Evolutionary conservation across 2,888 invertebrate genomes (phyloP), one percentile per base, ranked within the genome.

Genomic region (Agelastica alni): DNA sequence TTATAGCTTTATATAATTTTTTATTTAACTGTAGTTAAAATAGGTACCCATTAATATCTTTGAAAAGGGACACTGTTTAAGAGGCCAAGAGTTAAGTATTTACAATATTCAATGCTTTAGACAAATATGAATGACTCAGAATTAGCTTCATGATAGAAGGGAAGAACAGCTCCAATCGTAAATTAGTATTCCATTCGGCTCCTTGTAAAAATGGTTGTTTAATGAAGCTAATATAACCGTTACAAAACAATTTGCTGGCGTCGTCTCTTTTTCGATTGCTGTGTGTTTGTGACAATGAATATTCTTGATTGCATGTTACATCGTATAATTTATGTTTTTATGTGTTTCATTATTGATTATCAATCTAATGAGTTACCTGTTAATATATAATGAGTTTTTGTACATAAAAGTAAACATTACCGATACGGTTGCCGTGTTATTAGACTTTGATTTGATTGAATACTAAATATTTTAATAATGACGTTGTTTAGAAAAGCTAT

Each of bases 331-430:
- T 16, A 34, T 4, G 12, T 37, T 46, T 46, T 46, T 20, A 46
- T 37, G 22, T 46, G 13, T 28, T 34, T 46, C 20, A 22, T 37
- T 46, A 46, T 46, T 10, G 46, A 46, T 46, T 37, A 14, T 28
- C 26, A 37, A 5, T 46, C 26, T 46, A 20, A 36, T 18, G 2
- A 45, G 12, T 28, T 36, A 46, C 37, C 4, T 22, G 7, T 17
- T 26, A 46, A 36, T 46, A 37, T 36, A 36, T 37, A 26, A 28
- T 37, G 4, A 37, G 14, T 1, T 12, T 18, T 32, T 20, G 31
- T 31, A 12, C n/a, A 20, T 39, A 32, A 44, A 43, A 44, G 20
- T 17, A 44, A 28, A 30, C 30, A 43, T 43, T 43, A 43, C 28
- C 14, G 10, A 7, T 34, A 12, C 2, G 4, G 14, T 34, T 13